Conservation (phyloP, 2,113 vertebrate species). For the Stercorarius parasiticus region DNA sequence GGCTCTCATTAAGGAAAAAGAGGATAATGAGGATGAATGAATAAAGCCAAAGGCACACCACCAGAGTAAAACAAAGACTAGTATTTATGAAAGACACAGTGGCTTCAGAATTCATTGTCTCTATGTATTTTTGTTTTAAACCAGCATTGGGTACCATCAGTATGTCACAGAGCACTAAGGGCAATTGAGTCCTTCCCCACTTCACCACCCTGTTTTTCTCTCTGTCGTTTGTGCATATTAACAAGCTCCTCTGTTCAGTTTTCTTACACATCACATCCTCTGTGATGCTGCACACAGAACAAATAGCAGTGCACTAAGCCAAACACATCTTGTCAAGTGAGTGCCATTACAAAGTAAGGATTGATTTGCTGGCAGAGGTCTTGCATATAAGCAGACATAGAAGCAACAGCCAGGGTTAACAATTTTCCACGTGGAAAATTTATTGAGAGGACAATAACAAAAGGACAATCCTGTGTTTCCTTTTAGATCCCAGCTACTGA, state of each 20-base stretch:
- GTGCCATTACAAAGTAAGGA: conserved; percentile 54
- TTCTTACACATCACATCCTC: neutral
- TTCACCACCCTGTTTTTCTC: neutral
- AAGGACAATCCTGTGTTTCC: conserved; percentile 18
- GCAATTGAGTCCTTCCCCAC: neutral
- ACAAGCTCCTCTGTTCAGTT: neutral
- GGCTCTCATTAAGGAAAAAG: neutral
- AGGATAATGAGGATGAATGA: neutral
- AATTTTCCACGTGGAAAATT: conserved; percentile 30
- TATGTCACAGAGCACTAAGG: conserved; percentile 20
- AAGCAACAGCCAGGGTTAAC: conserved; percentile 37
- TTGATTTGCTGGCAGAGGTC: conserved; percentile 63
- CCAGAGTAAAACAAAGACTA: neutral
- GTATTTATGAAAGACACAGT: conserved; percentile 4
- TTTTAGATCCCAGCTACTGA: neutral
- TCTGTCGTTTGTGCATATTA: conserved; percentile 25
- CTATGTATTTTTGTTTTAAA: conserved; percentile 45
- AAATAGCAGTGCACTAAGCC: conserved; percentile 65
- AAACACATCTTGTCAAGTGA: conserved; percentile 67
- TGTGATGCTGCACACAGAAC: conserved; percentile 31
- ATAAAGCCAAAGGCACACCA: neutral
- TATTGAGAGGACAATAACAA: conserved; percentile 56
- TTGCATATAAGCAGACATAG: conserved; percentile 63
- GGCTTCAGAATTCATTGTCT: neutral
- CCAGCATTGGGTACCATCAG: neutral